These are phyloP conservation scores for Benthosema pterotum DNA, from an alignment of 2,797 vertebrate genomes.

Conservation along the genomic window DNA sequence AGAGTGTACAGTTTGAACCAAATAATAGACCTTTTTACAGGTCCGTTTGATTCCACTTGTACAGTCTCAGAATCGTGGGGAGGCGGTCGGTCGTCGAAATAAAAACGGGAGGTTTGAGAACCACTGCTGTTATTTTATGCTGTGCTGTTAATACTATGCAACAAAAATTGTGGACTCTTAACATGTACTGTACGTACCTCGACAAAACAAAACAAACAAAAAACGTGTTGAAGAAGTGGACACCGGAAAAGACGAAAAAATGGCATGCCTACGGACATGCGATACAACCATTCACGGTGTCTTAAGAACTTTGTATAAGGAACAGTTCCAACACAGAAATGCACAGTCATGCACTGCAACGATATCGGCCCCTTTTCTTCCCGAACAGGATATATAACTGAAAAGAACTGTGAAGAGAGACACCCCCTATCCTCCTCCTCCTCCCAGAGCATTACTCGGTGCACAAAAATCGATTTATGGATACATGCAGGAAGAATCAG, in stretches of 20 bases:
- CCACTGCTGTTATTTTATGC: conserved; percentile 50
- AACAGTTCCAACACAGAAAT: conserved; percentile 27
- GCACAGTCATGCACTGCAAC: conserved; percentile 52
- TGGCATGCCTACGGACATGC: conserved; percentile 20
- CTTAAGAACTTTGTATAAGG: conserved; percentile 33
- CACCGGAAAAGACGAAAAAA: conserved; percentile 23
- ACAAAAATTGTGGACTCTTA: conserved; percentile 47
- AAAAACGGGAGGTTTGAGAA: no score
- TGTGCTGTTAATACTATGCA: conserved; percentile 77
- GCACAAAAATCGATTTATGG: neutral
- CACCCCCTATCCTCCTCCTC: no score
- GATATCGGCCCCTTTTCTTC: conserved; percentile 43
- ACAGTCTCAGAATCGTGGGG: no score
- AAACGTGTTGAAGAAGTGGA: conserved; percentile 18
- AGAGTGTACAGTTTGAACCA: no score
- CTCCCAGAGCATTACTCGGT: conserved; percentile 7
- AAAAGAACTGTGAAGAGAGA: conserved; percentile 47
- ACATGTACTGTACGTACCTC: conserved; percentile 55
- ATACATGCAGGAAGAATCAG: conserved; percentile 31
- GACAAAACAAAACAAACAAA: neutral
- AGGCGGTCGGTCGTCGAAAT: no score
- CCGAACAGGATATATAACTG: conserved; percentile 19
- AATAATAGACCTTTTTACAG: no score
- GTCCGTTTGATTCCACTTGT: no score
- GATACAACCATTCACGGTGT: conserved; percentile 22